Percentiles rank a stretch among this genome's conserved stretches.
Evolutionary conservation across 2,797 vertebrate genomes (phyloP).

Genomic region (Poeciliopsis presidionis): DNA sequence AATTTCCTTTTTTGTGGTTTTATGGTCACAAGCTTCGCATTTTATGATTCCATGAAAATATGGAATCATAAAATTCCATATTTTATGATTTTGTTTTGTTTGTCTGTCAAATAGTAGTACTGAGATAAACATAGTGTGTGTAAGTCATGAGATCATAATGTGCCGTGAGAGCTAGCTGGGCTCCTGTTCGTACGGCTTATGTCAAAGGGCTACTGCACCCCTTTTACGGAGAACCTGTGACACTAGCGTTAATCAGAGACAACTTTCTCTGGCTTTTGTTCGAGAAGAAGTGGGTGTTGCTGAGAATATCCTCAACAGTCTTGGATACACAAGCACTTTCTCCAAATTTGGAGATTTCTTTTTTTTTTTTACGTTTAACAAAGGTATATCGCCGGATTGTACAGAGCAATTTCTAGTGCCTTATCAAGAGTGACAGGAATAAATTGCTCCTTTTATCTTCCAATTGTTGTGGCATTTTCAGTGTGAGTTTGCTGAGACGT

Average conservation of each 20-base stretch:
- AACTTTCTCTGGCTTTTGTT: constrained; percentile 37
- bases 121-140: constrained; percentile 45
- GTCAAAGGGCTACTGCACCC: constrained; percentile 81
- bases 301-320: constrained; percentile 27
- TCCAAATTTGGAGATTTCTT: constrained; percentile 22
- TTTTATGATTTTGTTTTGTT: too few relatives aligned
- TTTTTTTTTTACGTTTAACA: not conserved
- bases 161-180: constrained; percentile 78
- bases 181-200: constrained; percentile 76
- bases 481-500: constrained; percentile 30
- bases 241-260: constrained; percentile 35
- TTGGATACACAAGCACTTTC: constrained; percentile 19
- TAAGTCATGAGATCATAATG: constrained; percentile 58
- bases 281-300: constrained; percentile 7
- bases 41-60: constrained; percentile 16
- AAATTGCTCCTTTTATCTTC: constrained; percentile 69
- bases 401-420: constrained; percentile 79
- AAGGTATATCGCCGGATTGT: constrained; percentile 75
- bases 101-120: constrained; percentile 12
- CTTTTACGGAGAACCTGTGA: constrained; percentile 59
- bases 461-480: constrained; percentile 26
- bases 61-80: too few relatives aligned
- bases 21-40: not conserved
- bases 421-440: constrained; percentile 63
- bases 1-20: not conserved